Evolutionary conservation across 2,113 vertebrate species (phyloP).

Genomic region (Smithornis capensis): DNA sequence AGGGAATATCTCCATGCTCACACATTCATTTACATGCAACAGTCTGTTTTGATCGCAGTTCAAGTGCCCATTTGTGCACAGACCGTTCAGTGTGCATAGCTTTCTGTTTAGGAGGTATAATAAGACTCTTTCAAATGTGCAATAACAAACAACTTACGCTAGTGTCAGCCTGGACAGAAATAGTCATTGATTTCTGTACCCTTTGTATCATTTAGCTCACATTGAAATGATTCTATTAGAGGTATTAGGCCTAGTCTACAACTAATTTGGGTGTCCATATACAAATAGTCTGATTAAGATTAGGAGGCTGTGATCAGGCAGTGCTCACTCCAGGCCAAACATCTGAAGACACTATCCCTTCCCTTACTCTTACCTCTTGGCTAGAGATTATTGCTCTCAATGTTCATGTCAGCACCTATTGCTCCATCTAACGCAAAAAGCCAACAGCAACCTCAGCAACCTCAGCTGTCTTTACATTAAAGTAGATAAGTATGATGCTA

Average conservation of each 20-base stretch:
- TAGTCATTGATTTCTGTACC: background rate
- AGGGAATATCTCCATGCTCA: conserved; percentile 30
- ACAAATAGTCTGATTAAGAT: background rate
- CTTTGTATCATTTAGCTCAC: background rate
- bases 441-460: background rate
- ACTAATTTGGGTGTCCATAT: background rate
- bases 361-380: background rate
- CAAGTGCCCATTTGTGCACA: conserved; percentile 14
- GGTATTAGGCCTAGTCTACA: background rate
- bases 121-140: background rate
- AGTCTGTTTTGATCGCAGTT: conserved; percentile 27
- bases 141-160: background rate
- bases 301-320: background rate
- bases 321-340: background rate
- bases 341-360: background rate
- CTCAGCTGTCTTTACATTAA: background rate
- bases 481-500: background rate
- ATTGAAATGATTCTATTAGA: background rate
- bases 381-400: background rate
- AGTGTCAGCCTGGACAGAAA: background rate
- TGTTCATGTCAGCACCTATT: background rate
- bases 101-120: conserved; percentile 21
- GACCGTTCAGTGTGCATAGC: background rate
- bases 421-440: background rate
- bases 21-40: conserved; percentile 36